Percentiles rank a stretch among this genome's conserved stretches.
These are phyloP conservation scores for Hypanus sabinus DNA, from an alignment of 2,113 vertebrate species.

Conservation along the genomic window DNA sequence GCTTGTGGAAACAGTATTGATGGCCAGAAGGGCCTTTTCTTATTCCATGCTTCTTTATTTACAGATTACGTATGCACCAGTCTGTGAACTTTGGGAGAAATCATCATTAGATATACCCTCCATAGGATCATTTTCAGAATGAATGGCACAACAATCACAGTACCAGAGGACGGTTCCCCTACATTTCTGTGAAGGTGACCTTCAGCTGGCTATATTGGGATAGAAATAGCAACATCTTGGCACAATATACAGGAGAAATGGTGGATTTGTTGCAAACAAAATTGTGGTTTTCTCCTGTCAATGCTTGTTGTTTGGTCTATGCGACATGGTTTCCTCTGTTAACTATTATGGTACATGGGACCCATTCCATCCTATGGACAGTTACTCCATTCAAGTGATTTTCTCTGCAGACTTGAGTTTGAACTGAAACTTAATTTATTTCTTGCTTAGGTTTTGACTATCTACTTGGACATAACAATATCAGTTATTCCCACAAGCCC, in stretches of 20 bases:
- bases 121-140: conserved; percentile 34
- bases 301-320: not conserved
- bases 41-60: conserved; percentile 34
- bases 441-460: not conserved
- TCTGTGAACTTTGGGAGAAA: conserved; percentile 28
- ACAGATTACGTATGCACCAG: conserved; percentile 20
- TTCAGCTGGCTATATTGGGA: not conserved
- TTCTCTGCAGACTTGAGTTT: not conserved
- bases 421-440: not conserved
- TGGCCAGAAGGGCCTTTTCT: conserved; percentile 35
- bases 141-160: conserved; percentile 23
- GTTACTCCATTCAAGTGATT: conserved; percentile 9
- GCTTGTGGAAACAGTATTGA: conserved; percentile 1
- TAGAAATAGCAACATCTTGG: not conserved
- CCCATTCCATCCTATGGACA: not conserved
- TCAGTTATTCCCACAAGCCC: not conserved
- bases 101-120: conserved; percentile 34
- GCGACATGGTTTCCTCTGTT: not conserved
- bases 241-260: not conserved
- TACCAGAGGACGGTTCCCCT: conserved; percentile 17
- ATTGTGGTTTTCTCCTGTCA: not conserved
- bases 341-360: not conserved
- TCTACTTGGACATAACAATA: not conserved
- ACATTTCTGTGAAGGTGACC: conserved; percentile 27
- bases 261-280: not conserved